phyloP scores from a whole-genome alignment of 2,113 vertebrate genomes.

The Microtus montanus region DNA sequence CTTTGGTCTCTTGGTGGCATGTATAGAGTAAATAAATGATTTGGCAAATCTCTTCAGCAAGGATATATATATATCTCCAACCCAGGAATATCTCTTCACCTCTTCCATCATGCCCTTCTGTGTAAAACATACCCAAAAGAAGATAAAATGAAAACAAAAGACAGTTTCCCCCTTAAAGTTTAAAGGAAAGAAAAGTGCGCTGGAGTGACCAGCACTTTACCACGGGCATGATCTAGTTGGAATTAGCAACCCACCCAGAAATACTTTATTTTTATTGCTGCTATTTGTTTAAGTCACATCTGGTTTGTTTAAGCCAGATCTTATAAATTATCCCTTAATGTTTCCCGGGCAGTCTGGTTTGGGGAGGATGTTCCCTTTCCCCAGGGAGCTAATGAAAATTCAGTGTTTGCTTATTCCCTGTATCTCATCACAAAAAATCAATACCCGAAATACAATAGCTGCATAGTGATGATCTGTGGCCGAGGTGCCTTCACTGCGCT shows the following conservation, averaged over 20 bases:
- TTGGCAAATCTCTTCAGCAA: neutral
- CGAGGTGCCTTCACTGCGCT: conserved; percentile 47
- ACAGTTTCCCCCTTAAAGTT: conserved; percentile 10
- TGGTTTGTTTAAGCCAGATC: neutral
- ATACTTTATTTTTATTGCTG: conserved; percentile 41
- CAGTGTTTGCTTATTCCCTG: conserved; percentile 74
- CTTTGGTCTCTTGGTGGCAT: neutral
- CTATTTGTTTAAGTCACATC: conserved; percentile 62
- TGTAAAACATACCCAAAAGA: conserved; percentile 4
- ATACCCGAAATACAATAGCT: conserved; percentile 76
- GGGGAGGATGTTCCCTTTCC: conserved; percentile 47
- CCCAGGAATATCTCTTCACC: neutral
- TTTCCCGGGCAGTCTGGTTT: conserved; percentile 56
- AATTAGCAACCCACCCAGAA: conserved; percentile 62
- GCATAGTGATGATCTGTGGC: conserved; percentile 77
- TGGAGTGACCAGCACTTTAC: neutral
- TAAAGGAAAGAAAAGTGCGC: conserved; percentile 9
- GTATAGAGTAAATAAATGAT: neutral
- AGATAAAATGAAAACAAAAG: neutral
- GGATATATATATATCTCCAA: neutral
- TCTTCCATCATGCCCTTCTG: neutral
- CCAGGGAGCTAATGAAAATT: conserved; percentile 80
- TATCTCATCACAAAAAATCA: conserved; percentile 79
- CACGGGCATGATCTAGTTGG: neutral
- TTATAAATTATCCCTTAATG: conserved; percentile 71